Base-by-base conservation (phyloP, 2,113 vertebrate genomes). In the Corynorhinus townsendii region DNA sequence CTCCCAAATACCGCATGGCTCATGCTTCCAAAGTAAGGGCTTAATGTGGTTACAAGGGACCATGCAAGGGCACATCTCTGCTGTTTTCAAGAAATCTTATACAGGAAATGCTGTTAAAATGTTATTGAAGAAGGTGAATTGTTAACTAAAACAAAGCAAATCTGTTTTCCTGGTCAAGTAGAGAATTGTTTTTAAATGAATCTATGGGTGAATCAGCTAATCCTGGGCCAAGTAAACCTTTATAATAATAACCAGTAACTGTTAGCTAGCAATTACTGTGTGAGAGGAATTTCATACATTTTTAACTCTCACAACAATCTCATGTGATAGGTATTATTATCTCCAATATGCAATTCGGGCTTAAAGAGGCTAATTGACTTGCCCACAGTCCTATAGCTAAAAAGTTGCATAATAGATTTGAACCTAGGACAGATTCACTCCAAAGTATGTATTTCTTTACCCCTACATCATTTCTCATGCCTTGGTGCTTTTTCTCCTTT, bases 101-200 rank as follows among this genome's bases (percentile, higher is more conserved):
- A 93, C 56, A 94, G 90, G 85, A 97, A 96, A 59, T 88, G 72
- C 43, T 80, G 71, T 38, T 40, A n/a, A 76, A 71, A 56, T 93
- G 15, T 96, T 82, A 66, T 16, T 64, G 24, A 81, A 88, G 54
- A 94, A 80, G 59, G 35, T 85, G 76, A 45, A 75, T 45, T 72
- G 15, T 77, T 95, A 45, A 81, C 68, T 80, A 95, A 96, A 95
- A 95, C 38, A 95, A 93, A 81, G 59, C 14, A 82, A 71, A 87
- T 84, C 72, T 40, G n/a, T 69, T 91, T 91, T 84, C 35, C 68
- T 96, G 71, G 52, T 52, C 93, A 75, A 20, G 28, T 40, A 80
- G 68, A 95, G 56, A 83, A 95, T 59, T 82, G 35, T 97, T 97
- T 96, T 95, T 66, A 93, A 93, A 85, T 30, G 71, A 79, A 40